A percentile compares a stretch with the other conserved stretches of the same genome.
phyloP scores from a whole-genome alignment of 2,113 vertebrate species.

The Seriola aureovittata region DNA sequence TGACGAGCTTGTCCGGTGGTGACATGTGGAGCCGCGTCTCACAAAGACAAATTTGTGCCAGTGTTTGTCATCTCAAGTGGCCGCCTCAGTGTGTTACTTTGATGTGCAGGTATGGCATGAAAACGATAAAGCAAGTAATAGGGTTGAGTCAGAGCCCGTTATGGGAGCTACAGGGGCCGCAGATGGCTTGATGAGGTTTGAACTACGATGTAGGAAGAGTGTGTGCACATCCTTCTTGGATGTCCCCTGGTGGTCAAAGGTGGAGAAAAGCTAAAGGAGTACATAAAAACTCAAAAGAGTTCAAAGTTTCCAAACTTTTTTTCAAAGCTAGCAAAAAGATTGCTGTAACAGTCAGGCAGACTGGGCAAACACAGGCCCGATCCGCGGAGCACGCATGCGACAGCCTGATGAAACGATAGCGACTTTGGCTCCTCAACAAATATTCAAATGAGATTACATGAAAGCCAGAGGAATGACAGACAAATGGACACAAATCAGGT shows the following conservation, averaged over 20 bases:
- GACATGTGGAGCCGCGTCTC: conserved; percentile 52
- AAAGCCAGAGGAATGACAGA: conserved; percentile 71
- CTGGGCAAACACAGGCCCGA: conserved; percentile 40
- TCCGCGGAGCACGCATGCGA: conserved; percentile 1
- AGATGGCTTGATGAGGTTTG: conserved; percentile 37
- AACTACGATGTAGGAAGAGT: conserved; percentile 6
- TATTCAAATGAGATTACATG: conserved; percentile 75
- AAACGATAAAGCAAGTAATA: conserved; percentile 42
- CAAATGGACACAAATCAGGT: conserved; percentile 73
- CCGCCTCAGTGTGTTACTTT: conserved; percentile 47
- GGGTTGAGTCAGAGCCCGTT: background rate
- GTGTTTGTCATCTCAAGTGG: conserved; percentile 54
- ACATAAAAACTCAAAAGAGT: conserved; percentile 39
- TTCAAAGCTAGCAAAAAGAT: conserved; percentile 24
- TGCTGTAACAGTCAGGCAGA: conserved; percentile 1
- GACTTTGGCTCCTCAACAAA: conserved; percentile 64
- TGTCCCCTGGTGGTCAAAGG: conserved; percentile 7
- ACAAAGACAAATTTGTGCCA: conserved; percentile 45
- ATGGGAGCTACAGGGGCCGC: conserved; percentile 27
- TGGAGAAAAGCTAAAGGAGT: conserved; percentile 3
- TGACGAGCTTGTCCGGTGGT: conserved; percentile 38
- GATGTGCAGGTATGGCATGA: conserved; percentile 27
- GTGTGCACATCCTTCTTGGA: conserved; percentile 8
- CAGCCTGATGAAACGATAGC: conserved; percentile 69
- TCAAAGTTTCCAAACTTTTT: conserved; percentile 29